Evolutionary conservation across 2,888 invertebrate species (phyloP), one percentile per base, ranked within the genome.

Genomic region (Andrena trimmerana): DNA sequence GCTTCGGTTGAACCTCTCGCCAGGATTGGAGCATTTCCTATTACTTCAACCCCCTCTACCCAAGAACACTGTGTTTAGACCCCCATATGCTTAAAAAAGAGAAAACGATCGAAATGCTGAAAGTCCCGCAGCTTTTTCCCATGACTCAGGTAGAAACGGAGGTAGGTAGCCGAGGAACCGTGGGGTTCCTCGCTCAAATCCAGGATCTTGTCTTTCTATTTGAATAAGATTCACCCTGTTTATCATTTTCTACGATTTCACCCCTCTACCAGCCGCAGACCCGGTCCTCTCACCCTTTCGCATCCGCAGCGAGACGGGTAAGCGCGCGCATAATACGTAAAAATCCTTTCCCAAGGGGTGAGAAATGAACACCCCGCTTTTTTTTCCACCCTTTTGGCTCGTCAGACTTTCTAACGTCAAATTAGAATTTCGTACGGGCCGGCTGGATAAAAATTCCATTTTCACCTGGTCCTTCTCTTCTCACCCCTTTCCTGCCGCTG

Each of bases 201-300:
- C 90, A 88, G 90, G 90, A 93, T 93, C 92, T 91, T 90, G 91
- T 93, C 91, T 91, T 87, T 90, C 89, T 92, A 93, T 93, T 93
- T 93, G 92, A 93, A 93, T 93, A 93, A 93, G 93, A 93, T 93
- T 91, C 93, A 91, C 91, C 91, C 92, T 91, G 93, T 93, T 93
- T 93, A 93, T 92, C 92, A 93, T 92, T 93, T 93, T 90, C 90
- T 90, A 92, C 89, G 87, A 91, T 91, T 90, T 87, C 86, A 71
- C 83, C 86, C 87, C 77, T 81, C 70, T 79, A 54, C 66, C 77
- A 66, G 69, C 59, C 48, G 42, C 42, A 42, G 42, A 42, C 42
- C 33, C 52, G 16, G 42, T 33, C 57, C 63, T 77, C 81, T 88
- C 83, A 90, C 89, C 89, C 89, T 87, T 89, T 84, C 85, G 83